Evolutionary conservation across 2,797 vertebrate genomes (phyloP), one percentile per base, ranked within the genome.

Genomic region (Botia almorhae): DNA sequence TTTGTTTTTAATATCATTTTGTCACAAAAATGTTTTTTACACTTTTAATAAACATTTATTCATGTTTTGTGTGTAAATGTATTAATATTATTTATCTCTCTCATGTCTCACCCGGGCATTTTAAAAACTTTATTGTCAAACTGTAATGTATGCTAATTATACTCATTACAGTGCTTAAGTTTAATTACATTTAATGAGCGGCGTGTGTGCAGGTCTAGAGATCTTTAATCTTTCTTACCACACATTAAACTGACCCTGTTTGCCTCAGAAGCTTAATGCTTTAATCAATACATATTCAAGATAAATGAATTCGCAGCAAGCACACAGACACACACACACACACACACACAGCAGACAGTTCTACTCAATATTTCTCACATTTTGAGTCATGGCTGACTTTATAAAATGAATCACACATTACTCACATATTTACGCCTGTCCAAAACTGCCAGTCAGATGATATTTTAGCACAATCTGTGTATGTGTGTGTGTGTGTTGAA

Each of bases 331-430:
- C 56, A n/a, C 12, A 1, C 23, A 26, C 43, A 51, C 26, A 67
- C 61, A 74, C 36, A 61, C 29, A 39, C 56, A n/a, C 12, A 1
- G 48, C 43, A 83, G 53, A 69, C 76, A 82, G 46, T 65, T 75
- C 51, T 56, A 61, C 23, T 83, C 69, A 80, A 80, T 81, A 74
- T 74, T 81, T 51, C 69, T 11, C 55, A 69, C 53, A 81, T 55
- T 85, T 69, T 78, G 50, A 83, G 58, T 75, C 43, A 78, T 60
- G 74, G 36, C 46, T 71, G 46, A 64, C 46, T 69, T 82, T 43
- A 71, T 46, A 55, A 73, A 71, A 78, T 77, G 50, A 82, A 80
- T 82, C 77, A 77, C 48, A 74, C 48, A 33, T 79, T 72, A 75
- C n/a, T 82, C 69, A 48, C 48, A 63, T 77, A 60, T 71, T 84